Evolutionary conservation across 2,888 invertebrate species (phyloP), one percentile per base, ranked within the genome.

Genomic region (Hyposoter didymator): DNA sequence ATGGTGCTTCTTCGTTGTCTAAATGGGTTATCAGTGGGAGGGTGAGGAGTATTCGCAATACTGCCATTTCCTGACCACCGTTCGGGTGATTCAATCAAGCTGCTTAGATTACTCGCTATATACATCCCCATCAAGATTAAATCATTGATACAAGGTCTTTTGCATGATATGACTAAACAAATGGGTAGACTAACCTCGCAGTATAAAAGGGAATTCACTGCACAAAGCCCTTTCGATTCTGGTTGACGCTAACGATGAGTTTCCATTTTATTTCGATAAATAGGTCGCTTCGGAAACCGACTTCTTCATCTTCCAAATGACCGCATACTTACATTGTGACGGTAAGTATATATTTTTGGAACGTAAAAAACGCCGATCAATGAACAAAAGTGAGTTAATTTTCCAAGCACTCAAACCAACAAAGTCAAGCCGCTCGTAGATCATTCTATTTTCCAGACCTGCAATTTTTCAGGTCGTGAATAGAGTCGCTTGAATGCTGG

Each of bases 381-480:
- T 35, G 8, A 7, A 39, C 0, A 39, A 10, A 39, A 52, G n/a
- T 52, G 52, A 19, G n/a, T 52, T 52, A 12, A 22, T 12, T 22
- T 59, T 28, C 8, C 39, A 22, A 59, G 28, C 28, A 59, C 19
- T 59, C 8, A 28, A 59, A 3, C 10, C 12, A 8, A n/a, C 19
- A 19, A n/a, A 49, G 59, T 22, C 32, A 6, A 64, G 1, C 35
- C 32, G 6, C 8, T 7, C 1, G 35, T 17, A 66, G 55, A 72
- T 82, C 55, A 78, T 72, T 82, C 72, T 78, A 78, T 82, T 82
- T 82, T 82, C 59, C 70, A 72, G 72, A 52, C 45, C 47, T 66
- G 35, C 43, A 78, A 78, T 82, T 73, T 78, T 78, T 78, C 73
- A 82, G 82, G 82, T 66, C 73, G 78, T n/a, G 49, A 35, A 69